Evolutionary conservation across 2,888 invertebrate species (phyloP).

Genomic region (Platycheirus albimanus): DNA sequence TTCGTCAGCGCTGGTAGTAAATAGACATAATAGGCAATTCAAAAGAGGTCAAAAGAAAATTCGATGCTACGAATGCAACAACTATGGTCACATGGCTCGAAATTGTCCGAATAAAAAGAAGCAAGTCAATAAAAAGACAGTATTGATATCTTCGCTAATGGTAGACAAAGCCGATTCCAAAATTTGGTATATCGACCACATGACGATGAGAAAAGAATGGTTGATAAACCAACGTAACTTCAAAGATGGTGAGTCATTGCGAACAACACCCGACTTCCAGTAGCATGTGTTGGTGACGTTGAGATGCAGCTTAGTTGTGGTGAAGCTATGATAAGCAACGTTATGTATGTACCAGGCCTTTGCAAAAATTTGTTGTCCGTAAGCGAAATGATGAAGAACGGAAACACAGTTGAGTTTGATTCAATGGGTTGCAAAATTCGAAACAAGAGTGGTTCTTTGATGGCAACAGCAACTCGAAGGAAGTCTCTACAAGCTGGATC

Average conservation of each 20-base stretch:
- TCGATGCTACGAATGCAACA: constrained; percentile 34
- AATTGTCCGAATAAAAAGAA: constrained; percentile 31
- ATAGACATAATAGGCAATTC: not conserved
- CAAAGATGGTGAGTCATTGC: not conserved
- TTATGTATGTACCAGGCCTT: no score
- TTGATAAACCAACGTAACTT: not conserved
- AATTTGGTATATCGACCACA: constrained; percentile 41
- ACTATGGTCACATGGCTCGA: constrained; percentile 21
- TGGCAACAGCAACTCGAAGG: not conserved
- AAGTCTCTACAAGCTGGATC: not conserved
- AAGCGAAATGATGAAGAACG: constrained; percentile 5
- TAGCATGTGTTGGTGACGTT: not conserved
- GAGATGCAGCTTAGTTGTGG: not conserved
- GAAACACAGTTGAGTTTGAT: not conserved
- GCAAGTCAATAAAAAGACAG: constrained; percentile 5
- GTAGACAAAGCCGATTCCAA: not conserved
- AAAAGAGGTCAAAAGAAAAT: not conserved
- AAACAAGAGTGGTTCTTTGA: not conserved
- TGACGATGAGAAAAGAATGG: constrained; percentile 5
- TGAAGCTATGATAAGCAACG: not conserved
- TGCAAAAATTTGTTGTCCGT: constrained; percentile 28
- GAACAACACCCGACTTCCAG: constrained; percentile 1
- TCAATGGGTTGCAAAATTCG: constrained; percentile 2
- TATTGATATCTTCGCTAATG: no score
- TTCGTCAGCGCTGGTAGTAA: not conserved